Conservation (phyloP, 2,797 vertebrate species). For the Bufotes viridis region DNA sequence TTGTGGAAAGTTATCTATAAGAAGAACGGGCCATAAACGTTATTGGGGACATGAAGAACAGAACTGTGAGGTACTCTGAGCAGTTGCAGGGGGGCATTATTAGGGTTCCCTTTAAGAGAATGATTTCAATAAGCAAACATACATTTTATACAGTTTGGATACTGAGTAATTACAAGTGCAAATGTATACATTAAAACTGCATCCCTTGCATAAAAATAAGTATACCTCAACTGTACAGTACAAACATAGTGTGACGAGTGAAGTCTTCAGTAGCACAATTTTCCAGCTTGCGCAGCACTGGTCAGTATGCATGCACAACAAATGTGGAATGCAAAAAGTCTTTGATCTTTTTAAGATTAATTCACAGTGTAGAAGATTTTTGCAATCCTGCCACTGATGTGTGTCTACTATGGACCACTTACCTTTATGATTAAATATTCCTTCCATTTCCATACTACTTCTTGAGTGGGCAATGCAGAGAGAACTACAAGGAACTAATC, state of each 20-base stretch:
- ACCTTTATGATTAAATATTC: conserved; percentile 99
- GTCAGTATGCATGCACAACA: too few species aligned
- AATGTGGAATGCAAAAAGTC: too few species aligned
- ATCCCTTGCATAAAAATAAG: background rate
- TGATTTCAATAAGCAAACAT: background rate
- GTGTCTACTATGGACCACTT: conserved; percentile 52
- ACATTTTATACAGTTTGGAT: background rate
- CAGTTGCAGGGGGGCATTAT: too few species aligned
- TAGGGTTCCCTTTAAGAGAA: background rate
- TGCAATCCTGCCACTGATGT: too few species aligned
- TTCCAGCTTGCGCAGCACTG: too few species aligned
- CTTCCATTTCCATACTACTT: conserved; percentile 99
- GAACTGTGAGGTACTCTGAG: too few species aligned
- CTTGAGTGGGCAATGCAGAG: conserved; percentile 98
- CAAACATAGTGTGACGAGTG: background rate
- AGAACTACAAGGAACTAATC: conserved; percentile 91
- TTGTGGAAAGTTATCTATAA: too few species aligned
- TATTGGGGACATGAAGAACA: too few species aligned
- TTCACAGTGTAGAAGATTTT: too few species aligned
- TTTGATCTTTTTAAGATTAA: too few species aligned
- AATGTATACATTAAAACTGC: background rate
- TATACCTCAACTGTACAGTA: background rate
- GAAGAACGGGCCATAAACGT: too few species aligned
- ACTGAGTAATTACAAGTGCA: background rate
- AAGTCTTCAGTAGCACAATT: too few species aligned